phyloP scores from a whole-genome alignment of 2,113 vertebrate genomes.

The Thunnus maccoyii region DNA sequence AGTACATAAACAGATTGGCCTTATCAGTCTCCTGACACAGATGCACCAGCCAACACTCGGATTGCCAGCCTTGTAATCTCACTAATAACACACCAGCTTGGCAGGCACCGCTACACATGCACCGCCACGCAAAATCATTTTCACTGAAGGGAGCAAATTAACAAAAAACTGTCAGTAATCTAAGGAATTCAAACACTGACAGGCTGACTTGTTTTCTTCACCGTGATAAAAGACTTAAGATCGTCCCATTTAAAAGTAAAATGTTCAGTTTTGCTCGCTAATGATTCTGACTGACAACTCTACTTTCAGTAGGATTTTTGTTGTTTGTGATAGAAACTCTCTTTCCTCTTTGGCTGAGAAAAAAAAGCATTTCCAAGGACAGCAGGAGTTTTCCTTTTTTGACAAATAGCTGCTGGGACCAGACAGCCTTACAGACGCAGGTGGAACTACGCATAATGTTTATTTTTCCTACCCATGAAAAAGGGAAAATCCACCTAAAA shows the following conservation, averaged over 20 bases:
- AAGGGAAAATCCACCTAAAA: slow-evolving; percentile 30
- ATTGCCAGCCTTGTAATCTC: slow-evolving; percentile 61
- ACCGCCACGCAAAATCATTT: slow-evolving; percentile 26
- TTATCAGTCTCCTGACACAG: slow-evolving; percentile 60
- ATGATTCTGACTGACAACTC: too few species aligned
- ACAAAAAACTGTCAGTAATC: slow-evolving; percentile 10
- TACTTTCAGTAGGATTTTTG: neutral
- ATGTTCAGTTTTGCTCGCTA: neutral
- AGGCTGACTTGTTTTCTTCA: neutral
- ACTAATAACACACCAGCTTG: slow-evolving; percentile 70
- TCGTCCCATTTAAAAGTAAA: neutral
- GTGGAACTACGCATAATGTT: slow-evolving; percentile 41
- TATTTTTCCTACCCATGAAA: slow-evolving; percentile 54
- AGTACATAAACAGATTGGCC: slow-evolving; percentile 58
- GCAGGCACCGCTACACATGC: slow-evolving; percentile 32
- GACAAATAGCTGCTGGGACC: slow-evolving; percentile 11
- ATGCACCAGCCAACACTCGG: slow-evolving; percentile 55
- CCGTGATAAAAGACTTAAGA: neutral
- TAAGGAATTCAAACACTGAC: neutral
- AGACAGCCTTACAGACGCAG: slow-evolving; percentile 1
- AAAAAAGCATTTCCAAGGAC: slow-evolving; percentile 4
- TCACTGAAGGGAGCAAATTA: slow-evolving; percentile 36
- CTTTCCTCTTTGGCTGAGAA: neutral
- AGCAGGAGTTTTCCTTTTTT: slow-evolving; percentile 1
- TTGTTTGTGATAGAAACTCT: neutral